These are phyloP conservation scores for Bibio marci DNA, from an alignment of 2,888 invertebrate species.

Conservation along the genomic window DNA sequence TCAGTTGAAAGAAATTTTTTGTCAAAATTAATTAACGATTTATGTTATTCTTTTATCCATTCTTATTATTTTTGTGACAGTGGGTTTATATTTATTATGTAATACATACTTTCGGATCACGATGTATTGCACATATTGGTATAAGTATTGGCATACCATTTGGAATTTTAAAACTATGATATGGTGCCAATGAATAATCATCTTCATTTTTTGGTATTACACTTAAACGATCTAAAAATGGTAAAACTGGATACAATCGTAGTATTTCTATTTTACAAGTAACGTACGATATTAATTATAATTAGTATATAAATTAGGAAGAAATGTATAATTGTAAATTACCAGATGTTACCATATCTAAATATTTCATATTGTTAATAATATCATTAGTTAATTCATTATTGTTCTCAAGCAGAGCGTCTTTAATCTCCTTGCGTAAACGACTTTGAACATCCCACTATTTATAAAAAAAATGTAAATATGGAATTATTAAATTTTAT, in stretches of 20 bases:
- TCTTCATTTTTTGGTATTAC: conserved; percentile 12
- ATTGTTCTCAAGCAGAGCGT: conserved; percentile 18
- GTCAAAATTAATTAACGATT: no score
- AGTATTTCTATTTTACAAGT: no score
- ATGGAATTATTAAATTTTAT: no score
- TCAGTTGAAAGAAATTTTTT: no score
- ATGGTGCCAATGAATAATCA: conserved; percentile 19
- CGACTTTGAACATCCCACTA: conserved; percentile 26
- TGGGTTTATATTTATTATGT: no score
- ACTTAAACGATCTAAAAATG: conserved; percentile 25
- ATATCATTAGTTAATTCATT: conserved; percentile 25
- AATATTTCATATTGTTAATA: conserved; percentile 27
- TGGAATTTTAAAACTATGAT: conserved; percentile 17
- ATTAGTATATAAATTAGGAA: no score
- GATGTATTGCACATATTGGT: conserved; percentile 22
- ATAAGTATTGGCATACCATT: conserved; percentile 23
- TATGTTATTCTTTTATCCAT: no score
- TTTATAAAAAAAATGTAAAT: no score
- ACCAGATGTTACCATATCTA: conserved; percentile 24
- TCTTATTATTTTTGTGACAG: no score
- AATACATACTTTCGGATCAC: conserved; percentile 20
- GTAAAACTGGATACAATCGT: conserved; percentile 25
- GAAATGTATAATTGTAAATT: no score
- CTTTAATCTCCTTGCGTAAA: conserved; percentile 27
- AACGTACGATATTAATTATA: no score